Evolutionary conservation across 2,797 vertebrate species (phyloP).

Genomic region (Diglossa cyanea): DNA sequence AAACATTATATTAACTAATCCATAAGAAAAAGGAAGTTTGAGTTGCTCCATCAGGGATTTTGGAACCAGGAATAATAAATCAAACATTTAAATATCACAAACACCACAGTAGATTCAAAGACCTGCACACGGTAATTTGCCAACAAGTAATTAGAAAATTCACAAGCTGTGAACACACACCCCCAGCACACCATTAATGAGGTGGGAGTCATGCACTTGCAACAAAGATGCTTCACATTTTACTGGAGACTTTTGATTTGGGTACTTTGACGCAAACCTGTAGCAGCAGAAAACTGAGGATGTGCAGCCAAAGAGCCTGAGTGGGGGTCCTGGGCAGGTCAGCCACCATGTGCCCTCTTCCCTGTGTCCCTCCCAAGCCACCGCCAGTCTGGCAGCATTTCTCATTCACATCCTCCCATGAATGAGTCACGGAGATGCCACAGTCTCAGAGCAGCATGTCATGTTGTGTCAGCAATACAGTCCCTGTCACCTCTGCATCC

Average conservation of each 20-base stretch:
- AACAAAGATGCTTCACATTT: neutral
- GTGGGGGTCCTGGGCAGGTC: neutral
- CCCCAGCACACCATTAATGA: neutral
- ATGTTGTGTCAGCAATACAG: rapidly evolving
- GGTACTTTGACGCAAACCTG: neutral
- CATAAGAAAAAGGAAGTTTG: neutral
- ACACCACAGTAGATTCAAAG: neutral
- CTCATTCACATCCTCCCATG: neutral
- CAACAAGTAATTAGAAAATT: neutral
- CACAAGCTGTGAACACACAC: neutral
- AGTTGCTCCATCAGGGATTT: neutral
- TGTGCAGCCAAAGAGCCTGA: neutral
- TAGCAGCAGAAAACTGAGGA: neutral
- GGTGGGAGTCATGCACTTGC: neutral
- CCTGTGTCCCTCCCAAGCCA: neutral
- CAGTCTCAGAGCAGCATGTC: rapidly evolving
- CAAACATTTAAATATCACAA: neutral
- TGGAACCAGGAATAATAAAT: neutral
- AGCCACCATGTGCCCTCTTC: rapidly evolving
- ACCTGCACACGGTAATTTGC: neutral
- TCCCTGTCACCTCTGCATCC: neutral
- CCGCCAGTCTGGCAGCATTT: neutral
- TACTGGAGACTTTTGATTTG: neutral
- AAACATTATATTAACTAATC: neutral
- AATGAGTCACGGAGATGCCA: rapidly evolving